Evolutionary conservation across 2,888 invertebrate species (phyloP), one percentile per base, ranked within the genome.

Genomic region (Hemaris fuciformis): DNA sequence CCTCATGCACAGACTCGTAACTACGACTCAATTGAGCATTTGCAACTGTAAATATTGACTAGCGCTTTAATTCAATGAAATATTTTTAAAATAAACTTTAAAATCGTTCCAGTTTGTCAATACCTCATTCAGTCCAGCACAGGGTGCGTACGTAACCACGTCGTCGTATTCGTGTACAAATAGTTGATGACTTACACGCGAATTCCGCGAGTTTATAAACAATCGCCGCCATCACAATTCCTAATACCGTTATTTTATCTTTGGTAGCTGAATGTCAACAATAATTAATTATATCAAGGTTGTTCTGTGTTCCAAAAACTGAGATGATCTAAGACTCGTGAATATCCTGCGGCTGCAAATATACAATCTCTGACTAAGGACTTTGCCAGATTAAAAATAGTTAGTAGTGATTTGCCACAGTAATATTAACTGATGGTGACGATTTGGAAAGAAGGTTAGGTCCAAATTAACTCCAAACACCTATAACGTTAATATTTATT

Each of bases 151-250:
- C 68, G 73, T 75, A 73, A 73, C 73, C 67, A 69, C 68, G 65
- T 59, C 61, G 62, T 61, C 60, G 65, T 62, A 69, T 75, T 71
- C 80, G 84, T 83, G 82, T 84, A 81, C 80, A 89, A 90, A 91
- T 91, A 91, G 88, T 89, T 80, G 83, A 83, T 89, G 86, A 88
- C 81, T 84, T 84, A 85, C 80, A 84, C 78, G 79, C 70, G 66
- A 74, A 81, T 86, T 82, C 83, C 81, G 69, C 67, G 74, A 77
- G 82, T 75, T 80, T 79, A 80, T 84, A 84, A 87, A 85, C 82
- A 87, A 83, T 84, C 76, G 72, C 74, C 66, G 72, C 63, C 20
- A 60, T 38, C 42, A 45, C 41, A 43, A 61, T 61, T 61, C 34
- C 53, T 56, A 31, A 57, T 53, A 42, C 42, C 27, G 41, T 61